Base-by-base conservation (phyloP, 1,140 invertebrate species). In the Hirudo medicinalis region DNA sequence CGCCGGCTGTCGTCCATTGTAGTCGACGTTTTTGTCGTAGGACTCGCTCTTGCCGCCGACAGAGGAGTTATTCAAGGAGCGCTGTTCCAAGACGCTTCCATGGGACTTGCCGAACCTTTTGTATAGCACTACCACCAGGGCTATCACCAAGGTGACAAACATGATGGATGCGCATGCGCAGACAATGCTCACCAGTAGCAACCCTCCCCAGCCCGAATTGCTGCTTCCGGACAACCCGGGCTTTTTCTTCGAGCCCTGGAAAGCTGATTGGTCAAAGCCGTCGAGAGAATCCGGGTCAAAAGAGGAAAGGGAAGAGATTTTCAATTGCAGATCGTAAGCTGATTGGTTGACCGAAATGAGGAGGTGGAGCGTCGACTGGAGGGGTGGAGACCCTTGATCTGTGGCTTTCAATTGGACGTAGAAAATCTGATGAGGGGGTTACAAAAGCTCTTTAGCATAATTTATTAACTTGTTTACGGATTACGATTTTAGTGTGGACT, bases 361-460 rank as follows among this genome's bases (percentile, higher is more conserved):
- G 9, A 63, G 57, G 29, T 22, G 22, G 57, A 63, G 57, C 29
- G 22, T 63, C 22, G 22, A 25, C 29, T 63, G 22, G 29, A 63
- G 57, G 29, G 57, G 57, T 22, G 57, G 57, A 63, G 22, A 25
- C 29, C 57, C 57, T 11, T 63, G 22, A 32, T 63, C 57, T 15
- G 22, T 63, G 57, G 57, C 57, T 63, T 63, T 32, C 57, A 63
- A 63, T 63, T 63, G 57, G 57, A 63, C 57, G 29, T 25, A 25
- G 20, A 63, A 63, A 13, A 63, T 32, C 57, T 63, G 57, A 49
- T 9, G 43, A 49, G 11, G 15, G 11, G 40, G 43, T 11, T 17
- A 8, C 43, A 49, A 17, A 49, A 8, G 32, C 32, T 36, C 32
- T 3, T 49, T 49, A 49, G 43, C 43, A 49, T 49, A 17, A 49